These are phyloP conservation scores for Anoura caudifer DNA, from an alignment of 2,113 vertebrate genomes.

Conservation along the genomic window DNA sequence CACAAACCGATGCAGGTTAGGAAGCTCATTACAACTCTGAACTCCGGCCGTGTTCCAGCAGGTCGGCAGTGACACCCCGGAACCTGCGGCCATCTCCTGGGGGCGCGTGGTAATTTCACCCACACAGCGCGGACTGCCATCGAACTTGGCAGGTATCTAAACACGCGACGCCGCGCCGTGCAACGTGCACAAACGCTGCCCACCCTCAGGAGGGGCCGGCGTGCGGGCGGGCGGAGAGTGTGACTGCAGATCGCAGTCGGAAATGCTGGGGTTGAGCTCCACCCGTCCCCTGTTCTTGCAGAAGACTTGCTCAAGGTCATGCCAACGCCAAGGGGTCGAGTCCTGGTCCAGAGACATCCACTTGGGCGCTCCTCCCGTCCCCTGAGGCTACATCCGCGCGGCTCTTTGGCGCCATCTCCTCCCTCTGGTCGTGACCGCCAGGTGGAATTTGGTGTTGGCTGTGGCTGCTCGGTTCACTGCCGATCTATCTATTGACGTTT, in stretches of 20 bases:
- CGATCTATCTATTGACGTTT: constrained; percentile 82
- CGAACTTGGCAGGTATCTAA: background rate
- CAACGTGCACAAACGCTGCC: fast-evolving
- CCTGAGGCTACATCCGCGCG: background rate
- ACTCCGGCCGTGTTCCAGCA: background rate
- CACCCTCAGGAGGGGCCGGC: fast-evolving
- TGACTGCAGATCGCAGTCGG: background rate
- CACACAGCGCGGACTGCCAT: background rate
- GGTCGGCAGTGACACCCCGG: constrained; percentile 62
- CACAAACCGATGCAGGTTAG: background rate
- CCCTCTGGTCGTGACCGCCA: constrained; percentile 70
- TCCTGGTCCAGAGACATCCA: background rate
- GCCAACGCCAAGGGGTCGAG: fast-evolving
- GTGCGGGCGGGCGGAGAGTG: fast-evolving
- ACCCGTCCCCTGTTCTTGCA: background rate
- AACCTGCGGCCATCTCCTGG: background rate
- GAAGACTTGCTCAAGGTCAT: background rate
- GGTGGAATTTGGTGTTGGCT: constrained; percentile 78
- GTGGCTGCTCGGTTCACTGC: constrained; percentile 79
- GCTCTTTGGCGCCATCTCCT: constrained; percentile 61
- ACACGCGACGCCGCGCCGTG: fast-evolving
- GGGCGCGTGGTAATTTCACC: constrained; percentile 37
- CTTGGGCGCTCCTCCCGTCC: fast-evolving
- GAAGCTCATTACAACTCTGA: constrained; percentile 68
- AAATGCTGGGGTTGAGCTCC: fast-evolving